phyloP scores from a whole-genome alignment of 2,113 vertebrate genomes.

The Galeopterus variegatus region DNA sequence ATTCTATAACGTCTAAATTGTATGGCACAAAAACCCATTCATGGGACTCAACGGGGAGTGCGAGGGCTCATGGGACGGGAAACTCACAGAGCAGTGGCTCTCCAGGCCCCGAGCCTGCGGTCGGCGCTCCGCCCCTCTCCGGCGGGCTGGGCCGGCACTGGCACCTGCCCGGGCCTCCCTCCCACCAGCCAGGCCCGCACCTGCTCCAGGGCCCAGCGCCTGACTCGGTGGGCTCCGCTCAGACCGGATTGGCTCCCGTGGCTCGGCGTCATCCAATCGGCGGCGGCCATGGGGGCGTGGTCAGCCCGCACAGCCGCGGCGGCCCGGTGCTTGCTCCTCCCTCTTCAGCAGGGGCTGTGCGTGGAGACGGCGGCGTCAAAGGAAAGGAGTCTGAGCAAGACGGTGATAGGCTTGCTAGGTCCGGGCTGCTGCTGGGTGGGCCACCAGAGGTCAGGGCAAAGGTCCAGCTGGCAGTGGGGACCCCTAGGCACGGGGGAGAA shows the following conservation, averaged over 20 bases:
- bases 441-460: neutral
- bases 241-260: neutral
- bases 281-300: neutral
- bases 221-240: neutral
- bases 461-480: neutral
- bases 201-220: neutral
- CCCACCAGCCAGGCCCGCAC: neutral
- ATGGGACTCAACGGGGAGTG: neutral
- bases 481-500: neutral
- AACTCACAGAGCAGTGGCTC: neutral
- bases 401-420: neutral
- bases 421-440: neutral
- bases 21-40: neutral
- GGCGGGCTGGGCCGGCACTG: rapidly evolving
- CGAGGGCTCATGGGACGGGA: neutral
- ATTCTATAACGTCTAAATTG: neutral
- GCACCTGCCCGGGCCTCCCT: neutral
- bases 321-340: neutral
- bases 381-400: neutral
- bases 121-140: neutral
- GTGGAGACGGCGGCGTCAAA: neutral
- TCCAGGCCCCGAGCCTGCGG: neutral
- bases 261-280: neutral
- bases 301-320: neutral
- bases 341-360: neutral